A percentile compares a stretch with the other conserved stretches of the same genome.
Conservation (phyloP, 2,888 invertebrate genomes). For the Auanema sp. region DNA sequence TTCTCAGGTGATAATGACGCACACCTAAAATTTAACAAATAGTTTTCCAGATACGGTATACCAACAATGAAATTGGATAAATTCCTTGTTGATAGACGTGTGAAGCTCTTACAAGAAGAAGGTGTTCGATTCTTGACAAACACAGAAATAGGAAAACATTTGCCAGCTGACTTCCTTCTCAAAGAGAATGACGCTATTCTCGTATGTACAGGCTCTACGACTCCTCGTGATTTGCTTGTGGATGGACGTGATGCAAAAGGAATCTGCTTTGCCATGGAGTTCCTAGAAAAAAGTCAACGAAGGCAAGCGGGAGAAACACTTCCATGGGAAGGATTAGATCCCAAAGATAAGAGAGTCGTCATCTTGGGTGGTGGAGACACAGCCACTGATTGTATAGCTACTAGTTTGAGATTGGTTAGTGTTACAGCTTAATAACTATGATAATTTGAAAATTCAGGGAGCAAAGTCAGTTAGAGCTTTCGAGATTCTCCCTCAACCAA, state of each 20-base stretch:
- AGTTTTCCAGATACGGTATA: slow-evolving; percentile 81
- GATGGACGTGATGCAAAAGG: slow-evolving; percentile 79
- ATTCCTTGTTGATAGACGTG: slow-evolving; percentile 79
- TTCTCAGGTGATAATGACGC: slow-evolving; percentile 73
- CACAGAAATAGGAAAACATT: slow-evolving; percentile 86
- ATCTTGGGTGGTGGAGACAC: slow-evolving; percentile 86
- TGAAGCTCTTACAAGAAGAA: slow-evolving; percentile 83
- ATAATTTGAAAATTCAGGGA: slow-evolving; percentile 74
- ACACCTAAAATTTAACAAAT: neutral
- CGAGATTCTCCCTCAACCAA: slow-evolving; percentile 93
- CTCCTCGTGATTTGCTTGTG: slow-evolving; percentile 83
- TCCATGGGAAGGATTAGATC: slow-evolving; percentile 72
- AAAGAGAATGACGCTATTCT: slow-evolving; percentile 81
- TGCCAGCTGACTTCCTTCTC: slow-evolving; percentile 72
- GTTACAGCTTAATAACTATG: neutral
- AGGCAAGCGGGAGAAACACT: slow-evolving; percentile 71
- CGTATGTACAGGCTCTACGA: slow-evolving; percentile 89
- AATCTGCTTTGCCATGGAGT: slow-evolving; percentile 96
- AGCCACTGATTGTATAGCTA: slow-evolving; percentile 96
- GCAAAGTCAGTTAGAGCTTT: slow-evolving; percentile 90
- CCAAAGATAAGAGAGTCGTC: slow-evolving; percentile 90
- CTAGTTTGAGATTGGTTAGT: slow-evolving; percentile 79
- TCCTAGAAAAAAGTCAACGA: slow-evolving; percentile 94
- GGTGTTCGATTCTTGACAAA: slow-evolving; percentile 87
- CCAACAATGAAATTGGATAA: slow-evolving; percentile 98